Evolutionary conservation across 1,140 invertebrate genomes (phyloP).

Genomic region (Halesus radiatus): DNA sequence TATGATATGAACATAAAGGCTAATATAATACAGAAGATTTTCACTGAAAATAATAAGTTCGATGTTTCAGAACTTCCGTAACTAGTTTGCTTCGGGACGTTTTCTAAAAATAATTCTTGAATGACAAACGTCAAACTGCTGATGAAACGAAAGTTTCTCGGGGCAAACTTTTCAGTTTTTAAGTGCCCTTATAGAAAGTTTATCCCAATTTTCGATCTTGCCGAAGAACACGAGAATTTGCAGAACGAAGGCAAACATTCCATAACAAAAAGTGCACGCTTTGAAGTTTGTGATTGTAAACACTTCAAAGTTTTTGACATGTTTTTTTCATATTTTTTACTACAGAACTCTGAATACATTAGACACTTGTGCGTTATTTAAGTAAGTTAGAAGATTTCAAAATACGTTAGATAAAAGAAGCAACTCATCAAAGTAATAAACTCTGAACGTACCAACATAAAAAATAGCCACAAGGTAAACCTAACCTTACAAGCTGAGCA

Average conservation of each 20-base stretch:
- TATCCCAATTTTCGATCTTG: conserved; percentile 3
- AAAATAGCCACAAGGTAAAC: conserved; percentile 48
- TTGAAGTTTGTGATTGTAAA: conserved; percentile 30
- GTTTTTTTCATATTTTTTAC: neutral
- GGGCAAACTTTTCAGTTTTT: conserved; percentile 11
- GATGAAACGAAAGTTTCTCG: conserved; percentile 10
- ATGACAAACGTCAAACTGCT: conserved; percentile 16
- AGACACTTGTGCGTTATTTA: neutral
- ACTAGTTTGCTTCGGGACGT: neutral
- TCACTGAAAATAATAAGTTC: too few species aligned
- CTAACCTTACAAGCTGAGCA: conserved; percentile 41
- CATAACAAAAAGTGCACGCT: conserved; percentile 32
- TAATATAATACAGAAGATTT: too few species aligned
- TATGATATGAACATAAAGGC: too few species aligned
- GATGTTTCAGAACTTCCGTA: too few species aligned
- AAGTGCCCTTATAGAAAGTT: conserved; percentile 34
- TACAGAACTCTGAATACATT: neutral
- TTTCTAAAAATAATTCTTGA: conserved; percentile 13
- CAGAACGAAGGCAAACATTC: conserved; percentile 18
- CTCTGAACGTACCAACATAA: conserved; percentile 41
- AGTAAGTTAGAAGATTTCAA: neutral
- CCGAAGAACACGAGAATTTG: neutral
- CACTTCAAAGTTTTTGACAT: conserved; percentile 11
- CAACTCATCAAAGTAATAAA: conserved; percentile 37
- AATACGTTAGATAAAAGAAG: neutral